Base-by-base conservation (phyloP, 2,797 vertebrate species). In the Coilia nasus region DNA sequence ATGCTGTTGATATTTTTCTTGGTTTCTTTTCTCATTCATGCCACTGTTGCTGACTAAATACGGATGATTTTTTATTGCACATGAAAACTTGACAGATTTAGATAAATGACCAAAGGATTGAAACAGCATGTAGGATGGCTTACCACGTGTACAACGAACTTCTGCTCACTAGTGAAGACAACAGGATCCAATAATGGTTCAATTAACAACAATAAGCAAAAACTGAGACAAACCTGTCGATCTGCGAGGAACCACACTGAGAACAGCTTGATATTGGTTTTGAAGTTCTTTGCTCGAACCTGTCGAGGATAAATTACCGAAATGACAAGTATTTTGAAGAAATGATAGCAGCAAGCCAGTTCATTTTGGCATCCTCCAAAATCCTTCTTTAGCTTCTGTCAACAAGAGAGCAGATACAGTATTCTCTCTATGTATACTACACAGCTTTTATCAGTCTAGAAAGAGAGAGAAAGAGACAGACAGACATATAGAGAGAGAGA, bases 141-240 rank as follows among this genome's bases (percentile, higher is more conserved):
- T 88, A 87, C 86, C 86, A 88, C 81, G 82, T 83, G 82, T 88
- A 83, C 67, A 82, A 31, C 80, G 86, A 84, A 82, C 82, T 35
- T 84, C 83, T 62, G 83, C 85, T 82, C 54, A 19, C 19, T 41
- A 60, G 47, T 87, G 82, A 84, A 87, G 84, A 81, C 83, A 86
- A 83, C 85, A 81, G 84, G 71, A 88, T 87, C 81, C 87, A 91
- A 91, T 91, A 92, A 90, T 91, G 87, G 88, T 90, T 89, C 88
- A 91, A 92, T 92, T 92, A 92, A 89, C 88, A 88, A 85, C 86
- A 88, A 50, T 78, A 86, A 88, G 82, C 82, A 75, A 84, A 88
- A 87, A 75, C 85, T 87, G 88, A 90, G 57, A 81, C 84, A 90
- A 87, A 87, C 83, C 88, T 88, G 88, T 86, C 87, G 87, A 86